phyloP scores from a whole-genome alignment of 2,797 vertebrate species.

The Lophotriccus pileatus region DNA sequence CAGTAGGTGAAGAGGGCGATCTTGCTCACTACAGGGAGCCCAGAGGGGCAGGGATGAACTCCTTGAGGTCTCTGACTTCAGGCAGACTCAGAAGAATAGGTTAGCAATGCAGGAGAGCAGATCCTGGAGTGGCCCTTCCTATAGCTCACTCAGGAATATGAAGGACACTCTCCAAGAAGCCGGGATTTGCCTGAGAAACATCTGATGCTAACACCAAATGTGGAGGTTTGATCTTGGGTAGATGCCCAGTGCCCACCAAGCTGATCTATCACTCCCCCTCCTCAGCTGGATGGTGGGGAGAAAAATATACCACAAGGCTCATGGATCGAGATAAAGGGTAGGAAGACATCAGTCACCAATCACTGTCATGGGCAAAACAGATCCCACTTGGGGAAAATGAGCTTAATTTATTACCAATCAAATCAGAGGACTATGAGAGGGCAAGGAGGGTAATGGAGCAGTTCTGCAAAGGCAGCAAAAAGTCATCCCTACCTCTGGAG shows the following conservation, averaged over 20 bases:
- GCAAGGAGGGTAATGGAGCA: background rate
- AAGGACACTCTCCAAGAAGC: background rate
- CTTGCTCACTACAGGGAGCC: background rate
- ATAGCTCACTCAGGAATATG: background rate
- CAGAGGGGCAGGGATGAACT: background rate
- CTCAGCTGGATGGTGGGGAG: background rate
- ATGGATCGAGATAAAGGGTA: background rate
- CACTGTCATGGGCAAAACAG: background rate
- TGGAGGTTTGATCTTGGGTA: background rate
- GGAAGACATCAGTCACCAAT: background rate
- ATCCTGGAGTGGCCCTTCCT: background rate
- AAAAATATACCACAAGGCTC: background rate
- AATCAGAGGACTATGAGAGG: background rate
- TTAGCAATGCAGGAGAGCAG: background rate
- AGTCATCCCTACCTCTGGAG: background rate
- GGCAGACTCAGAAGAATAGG: background rate
- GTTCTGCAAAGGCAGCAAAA: background rate
- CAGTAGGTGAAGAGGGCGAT: background rate
- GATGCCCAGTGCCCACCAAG: background rate
- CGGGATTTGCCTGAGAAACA: background rate
- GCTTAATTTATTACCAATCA: background rate
- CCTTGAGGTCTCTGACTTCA: background rate
- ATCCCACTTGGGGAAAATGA: background rate
- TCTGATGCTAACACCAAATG: background rate
- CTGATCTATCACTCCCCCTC: background rate